Evolutionary conservation across 2,888 invertebrate genomes (phyloP), one percentile per base, ranked within the genome.

Genomic region (Panorpa germanica): DNA sequence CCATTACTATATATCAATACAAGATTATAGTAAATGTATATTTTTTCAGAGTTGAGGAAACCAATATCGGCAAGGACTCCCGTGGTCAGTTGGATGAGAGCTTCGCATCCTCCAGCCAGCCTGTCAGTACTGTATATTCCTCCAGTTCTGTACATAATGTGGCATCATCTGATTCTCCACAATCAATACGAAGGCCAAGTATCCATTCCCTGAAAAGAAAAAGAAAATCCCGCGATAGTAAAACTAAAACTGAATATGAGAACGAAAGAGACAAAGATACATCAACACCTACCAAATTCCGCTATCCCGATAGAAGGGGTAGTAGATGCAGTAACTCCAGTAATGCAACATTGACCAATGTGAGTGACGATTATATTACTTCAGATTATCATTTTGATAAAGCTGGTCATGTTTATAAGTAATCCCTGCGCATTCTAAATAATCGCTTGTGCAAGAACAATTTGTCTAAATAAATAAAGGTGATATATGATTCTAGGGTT

Each of bases 291-390:
- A n/a, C n/a, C n/a, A n/a, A n/a, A n/a, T n/a, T n/a, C n/a, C n/a
- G n/a, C n/a, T n/a, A n/a, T n/a, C n/a, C n/a, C n/a, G n/a, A n/a
- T n/a, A n/a, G n/a, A n/a, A n/a, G 25, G n/a, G 32, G 29, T 16
- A 47, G 62, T 36, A 45, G 49, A 39, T 57, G 61, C 23, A 61
- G 64, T 33, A 61, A 57, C 35, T 63, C 61, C 28, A 58, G 57
- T 41, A 65, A 61, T 34, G 60, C 61, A 25, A 69, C 68, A 15
- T 51, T 70, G 36, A 70, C 70, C 33, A 69, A 70, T 53, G 70
- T 70, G 53, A 61, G 65, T 59, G 40, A 40, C 41, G 39, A 39
- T 41, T 42, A 21, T 23, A 21, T 12, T 16, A 26, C 3, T 28
- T 15, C 26, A 5, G 13, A 14, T 11, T 25, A 10, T 10, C 5